A percentile compares a stretch with the other conserved stretches of the same genome.
Evolutionary conservation across 2,888 invertebrate genomes (phyloP).

Genomic region (Drosophila basisetae): DNA sequence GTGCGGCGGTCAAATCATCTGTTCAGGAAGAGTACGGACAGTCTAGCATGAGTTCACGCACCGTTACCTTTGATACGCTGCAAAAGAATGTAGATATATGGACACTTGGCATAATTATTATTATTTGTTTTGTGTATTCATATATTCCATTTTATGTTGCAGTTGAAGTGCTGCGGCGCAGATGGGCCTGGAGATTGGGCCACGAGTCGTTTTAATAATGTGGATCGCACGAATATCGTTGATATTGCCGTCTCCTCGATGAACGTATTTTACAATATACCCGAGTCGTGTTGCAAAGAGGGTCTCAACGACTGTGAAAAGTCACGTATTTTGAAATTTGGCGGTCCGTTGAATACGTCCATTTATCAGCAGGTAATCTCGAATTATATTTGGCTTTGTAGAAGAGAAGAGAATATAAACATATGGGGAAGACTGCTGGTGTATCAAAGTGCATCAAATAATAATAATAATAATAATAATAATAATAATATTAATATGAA

Average conservation of each 20-base stretch:
- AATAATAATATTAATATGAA: not conserved
- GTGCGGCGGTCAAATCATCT: constrained; percentile 88
- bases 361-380: constrained; percentile 86
- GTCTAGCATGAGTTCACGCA: constrained; percentile 86
- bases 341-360: constrained; percentile 85
- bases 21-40: constrained; percentile 88
- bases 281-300: constrained; percentile 87
- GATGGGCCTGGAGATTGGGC: constrained; percentile 90
- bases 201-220: constrained; percentile 87
- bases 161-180: constrained; percentile 93
- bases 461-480: not conserved
- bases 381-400: not conserved
- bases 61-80: constrained; percentile 89
- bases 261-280: constrained; percentile 87
- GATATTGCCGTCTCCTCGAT: constrained; percentile 86
- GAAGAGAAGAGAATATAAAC: not conserved
- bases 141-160: constrained; percentile 32
- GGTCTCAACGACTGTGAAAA: constrained; percentile 86
- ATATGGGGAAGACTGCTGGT: not conserved
- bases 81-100: constrained; percentile 87
- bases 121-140: constrained; percentile 5
- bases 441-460: not conserved
- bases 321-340: constrained; percentile 86
- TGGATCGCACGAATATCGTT: constrained; percentile 85
- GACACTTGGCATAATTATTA: not conserved